These are phyloP conservation scores for Camponotus floridanus DNA, from an alignment of 1,140 invertebrate genomes.

Conservation along the genomic window DNA sequence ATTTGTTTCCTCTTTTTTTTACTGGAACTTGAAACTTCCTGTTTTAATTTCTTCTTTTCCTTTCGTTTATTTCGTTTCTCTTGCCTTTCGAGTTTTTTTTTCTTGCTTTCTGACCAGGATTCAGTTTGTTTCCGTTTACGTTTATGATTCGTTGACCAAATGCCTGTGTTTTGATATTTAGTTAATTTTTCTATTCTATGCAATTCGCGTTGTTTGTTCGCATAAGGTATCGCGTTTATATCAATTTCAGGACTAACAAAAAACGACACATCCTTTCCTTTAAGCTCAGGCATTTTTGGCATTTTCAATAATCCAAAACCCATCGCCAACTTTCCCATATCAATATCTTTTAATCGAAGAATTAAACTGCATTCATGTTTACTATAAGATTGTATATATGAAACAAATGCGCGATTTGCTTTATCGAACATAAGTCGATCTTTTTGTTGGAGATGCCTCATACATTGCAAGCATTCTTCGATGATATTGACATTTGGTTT, in stretches of 20 bases:
- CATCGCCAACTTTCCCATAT: constrained; percentile 94
- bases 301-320: constrained; percentile 96
- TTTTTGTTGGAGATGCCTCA: constrained; percentile 88
- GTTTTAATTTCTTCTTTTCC: constrained; percentile 86
- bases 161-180: constrained; percentile 91
- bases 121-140: constrained; percentile 88
- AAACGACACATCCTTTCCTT: constrained; percentile 88
- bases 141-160: constrained; percentile 91
- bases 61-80: constrained; percentile 88
- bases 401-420: constrained; percentile 97
- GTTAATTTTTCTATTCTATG: constrained; percentile 91
- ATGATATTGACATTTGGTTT: constrained; percentile 67
- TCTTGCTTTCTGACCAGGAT: constrained; percentile 94
- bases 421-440: constrained; percentile 95
- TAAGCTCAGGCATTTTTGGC: constrained; percentile 98
- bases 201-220: constrained; percentile 93
- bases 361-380: constrained; percentile 98
- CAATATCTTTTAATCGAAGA: constrained; percentile 95
- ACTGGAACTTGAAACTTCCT: constrained; percentile 84
- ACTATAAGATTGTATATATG: constrained; percentile 96
- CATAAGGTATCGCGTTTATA: constrained; percentile 92
- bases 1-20: constrained; percentile 87
- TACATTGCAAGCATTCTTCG: constrained; percentile 81
- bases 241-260: constrained; percentile 91
- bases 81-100: constrained; percentile 90